Percentiles rank a stretch among this genome's conserved stretches.
phyloP scores from a whole-genome alignment of 2,888 invertebrate species.

The Odontothrips loti region DNA sequence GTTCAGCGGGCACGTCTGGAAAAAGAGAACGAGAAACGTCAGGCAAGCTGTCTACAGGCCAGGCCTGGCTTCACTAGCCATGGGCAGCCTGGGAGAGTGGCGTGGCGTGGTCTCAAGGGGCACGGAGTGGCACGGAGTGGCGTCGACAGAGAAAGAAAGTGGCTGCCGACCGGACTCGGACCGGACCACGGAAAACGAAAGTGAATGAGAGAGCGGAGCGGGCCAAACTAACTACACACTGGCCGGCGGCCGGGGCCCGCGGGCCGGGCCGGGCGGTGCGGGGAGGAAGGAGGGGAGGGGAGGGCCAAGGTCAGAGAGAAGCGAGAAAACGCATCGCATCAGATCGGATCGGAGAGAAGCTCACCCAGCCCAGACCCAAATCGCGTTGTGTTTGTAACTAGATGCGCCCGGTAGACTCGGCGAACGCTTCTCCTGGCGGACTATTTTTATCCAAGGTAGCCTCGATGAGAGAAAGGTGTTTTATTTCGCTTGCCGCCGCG shows the following conservation, averaged over 20 bases:
- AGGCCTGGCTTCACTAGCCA: no score
- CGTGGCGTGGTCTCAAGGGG: background rate
- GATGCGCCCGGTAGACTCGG: background rate
- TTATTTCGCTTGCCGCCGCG: background rate
- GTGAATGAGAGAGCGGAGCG: background rate
- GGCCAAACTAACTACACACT: no score
- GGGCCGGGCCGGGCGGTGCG: constrained; percentile 33
- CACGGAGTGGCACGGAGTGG: background rate
- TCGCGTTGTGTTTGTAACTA: no score
- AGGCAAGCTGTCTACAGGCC: background rate
- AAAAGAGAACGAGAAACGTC: constrained; percentile 45
- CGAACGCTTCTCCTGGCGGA: background rate
- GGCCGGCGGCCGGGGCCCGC: no score
- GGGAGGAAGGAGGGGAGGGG: no score
- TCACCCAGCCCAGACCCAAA: no score
- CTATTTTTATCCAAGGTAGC: constrained; percentile 17
- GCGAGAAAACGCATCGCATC: background rate
- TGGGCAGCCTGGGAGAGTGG: no score
- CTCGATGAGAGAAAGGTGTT: constrained; percentile 19
- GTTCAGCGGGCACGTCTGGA: constrained; percentile 93
- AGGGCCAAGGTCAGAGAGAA: background rate
- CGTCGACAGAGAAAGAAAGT: constrained; percentile 27
- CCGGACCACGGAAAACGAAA: constrained; percentile 28
- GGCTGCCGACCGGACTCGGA: constrained; percentile 29
- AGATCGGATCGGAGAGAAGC: no score